Evolutionary conservation across 2,888 invertebrate genomes (phyloP).

Genomic region (Pseudanteris insignis): DNA sequence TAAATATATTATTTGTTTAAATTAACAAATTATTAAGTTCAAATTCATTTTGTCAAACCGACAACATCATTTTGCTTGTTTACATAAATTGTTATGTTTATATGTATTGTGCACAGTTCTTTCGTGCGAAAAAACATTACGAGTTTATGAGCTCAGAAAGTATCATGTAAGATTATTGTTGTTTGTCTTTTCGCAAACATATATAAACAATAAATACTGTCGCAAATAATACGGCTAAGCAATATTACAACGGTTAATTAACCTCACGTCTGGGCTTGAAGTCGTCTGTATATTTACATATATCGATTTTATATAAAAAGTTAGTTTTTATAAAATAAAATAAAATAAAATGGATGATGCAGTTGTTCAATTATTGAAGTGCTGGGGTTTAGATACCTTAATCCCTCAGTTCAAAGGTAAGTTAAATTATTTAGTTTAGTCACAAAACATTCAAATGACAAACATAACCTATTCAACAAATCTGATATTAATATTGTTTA

Average conservation of each 20-base stretch:
- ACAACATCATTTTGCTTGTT: not conserved
- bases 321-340: not conserved
- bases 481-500: not conserved
- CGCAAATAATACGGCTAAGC: too few relatives aligned
- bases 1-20: too few relatives aligned
- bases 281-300: too few relatives aligned
- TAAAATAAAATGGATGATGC: not conserved
- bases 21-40: too few relatives aligned
- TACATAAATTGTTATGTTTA: slow-evolving; percentile 5
- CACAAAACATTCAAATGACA: not conserved
- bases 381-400: not conserved
- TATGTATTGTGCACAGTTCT: not conserved
- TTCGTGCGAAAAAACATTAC: not conserved
- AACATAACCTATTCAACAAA: not conserved
- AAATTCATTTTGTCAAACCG: too few relatives aligned
- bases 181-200: too few relatives aligned
- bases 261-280: too few relatives aligned
- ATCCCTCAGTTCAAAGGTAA: slow-evolving; percentile 4
- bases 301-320: not conserved
- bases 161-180: too few relatives aligned
- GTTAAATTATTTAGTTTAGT: not conserved
- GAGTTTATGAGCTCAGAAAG: too few relatives aligned
- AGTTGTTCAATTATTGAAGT: not conserved
- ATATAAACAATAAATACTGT: too few relatives aligned
- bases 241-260: too few relatives aligned